Base-by-base conservation (phyloP, 2,797 vertebrate species). In the Chelidonichthys spinosus region DNA sequence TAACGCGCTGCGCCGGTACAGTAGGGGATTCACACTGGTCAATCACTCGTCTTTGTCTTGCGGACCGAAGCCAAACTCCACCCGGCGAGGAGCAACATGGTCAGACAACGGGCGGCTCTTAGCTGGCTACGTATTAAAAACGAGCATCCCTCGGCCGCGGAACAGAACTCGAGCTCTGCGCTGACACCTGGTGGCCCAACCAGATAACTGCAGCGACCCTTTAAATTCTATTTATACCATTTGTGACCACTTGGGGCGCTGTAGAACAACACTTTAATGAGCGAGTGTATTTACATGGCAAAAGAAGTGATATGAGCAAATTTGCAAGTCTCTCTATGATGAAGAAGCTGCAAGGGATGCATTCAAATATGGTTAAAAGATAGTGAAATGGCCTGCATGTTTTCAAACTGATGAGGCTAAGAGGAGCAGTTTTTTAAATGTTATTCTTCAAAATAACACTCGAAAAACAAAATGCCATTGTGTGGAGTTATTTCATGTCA, bases 41-140 rank as follows among this genome's bases (percentile, higher is more conserved):
- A 83, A 72, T 87, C 81, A 61, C 63, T 81, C 1, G 82, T 78
- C 92, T 93, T 92, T 92, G 90, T 92, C 84, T 89, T 0, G 60
- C 39, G 67, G 79, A 74, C 77, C 50, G 74, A 18, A 56, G 74
- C 55, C 68, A 76, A 87, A 88, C 87, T 92, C 90, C 85, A 76
- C 84, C 92, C 85, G 89, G 74, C 85, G 89, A 72, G 46, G 79
- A 61, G 74, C 69, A 65, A 25, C 70, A 76, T 2, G 49, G 69
- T 46, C 56, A 42, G 59, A 58, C 52, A 33, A 62, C 81, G 43
- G 49, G 64, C 72, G 32, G 63, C 54, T 44, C 11, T 39, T 6
- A 2, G 68, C 25, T 39, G 40, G n/a, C 62, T 49, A 8, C 8
- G 63, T 55, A 65, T 44, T 8, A 18, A 14, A 55, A 42, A 43